phyloP scores from a whole-genome alignment of 2,113 vertebrate genomes.

The Perognathus longimembris region DNA sequence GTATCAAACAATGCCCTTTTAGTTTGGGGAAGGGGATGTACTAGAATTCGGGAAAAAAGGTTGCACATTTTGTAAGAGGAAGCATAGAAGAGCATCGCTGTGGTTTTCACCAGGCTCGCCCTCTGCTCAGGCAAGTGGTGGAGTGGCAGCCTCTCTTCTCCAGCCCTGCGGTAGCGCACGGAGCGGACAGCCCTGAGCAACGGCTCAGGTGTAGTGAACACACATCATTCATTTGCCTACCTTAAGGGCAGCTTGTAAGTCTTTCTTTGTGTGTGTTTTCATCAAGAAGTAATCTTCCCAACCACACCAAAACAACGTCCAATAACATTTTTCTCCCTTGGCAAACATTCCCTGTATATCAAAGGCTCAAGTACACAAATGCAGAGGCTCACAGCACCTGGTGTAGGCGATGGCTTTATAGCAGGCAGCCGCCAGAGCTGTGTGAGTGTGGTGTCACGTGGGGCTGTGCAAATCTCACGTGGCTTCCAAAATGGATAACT shows the following conservation, averaged over 20 bases:
- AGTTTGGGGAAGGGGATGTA: rapidly evolving
- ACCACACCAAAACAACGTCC: conserved; percentile 72
- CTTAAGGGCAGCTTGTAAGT: conserved; percentile 77
- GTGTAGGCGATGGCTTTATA: conserved; percentile 2
- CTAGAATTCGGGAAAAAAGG: neutral
- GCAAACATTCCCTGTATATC: conserved; percentile 76
- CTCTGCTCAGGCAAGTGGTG: rapidly evolving
- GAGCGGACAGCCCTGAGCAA: conserved; percentile 38
- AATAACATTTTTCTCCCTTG: conserved; percentile 78
- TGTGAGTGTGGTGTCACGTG: neutral
- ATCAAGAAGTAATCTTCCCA: conserved; percentile 79
- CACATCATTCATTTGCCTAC: conserved; percentile 77
- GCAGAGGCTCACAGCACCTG: neutral
- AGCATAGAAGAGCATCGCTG: neutral
- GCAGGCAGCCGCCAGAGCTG: neutral
- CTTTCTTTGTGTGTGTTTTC: conserved; percentile 77
- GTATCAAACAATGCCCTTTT: neutral
- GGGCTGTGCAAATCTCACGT: neutral
- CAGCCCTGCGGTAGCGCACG: neutral
- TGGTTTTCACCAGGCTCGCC: neutral
- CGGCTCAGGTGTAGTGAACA: conserved; percentile 37
- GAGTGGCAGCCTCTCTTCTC: rapidly evolving
- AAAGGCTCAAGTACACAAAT: conserved; percentile 67
- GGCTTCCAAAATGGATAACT: neutral
- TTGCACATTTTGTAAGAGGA: neutral